phyloP scores from a whole-genome alignment of 2,888 invertebrate species.

The Neoaliturus tenellus region DNA sequence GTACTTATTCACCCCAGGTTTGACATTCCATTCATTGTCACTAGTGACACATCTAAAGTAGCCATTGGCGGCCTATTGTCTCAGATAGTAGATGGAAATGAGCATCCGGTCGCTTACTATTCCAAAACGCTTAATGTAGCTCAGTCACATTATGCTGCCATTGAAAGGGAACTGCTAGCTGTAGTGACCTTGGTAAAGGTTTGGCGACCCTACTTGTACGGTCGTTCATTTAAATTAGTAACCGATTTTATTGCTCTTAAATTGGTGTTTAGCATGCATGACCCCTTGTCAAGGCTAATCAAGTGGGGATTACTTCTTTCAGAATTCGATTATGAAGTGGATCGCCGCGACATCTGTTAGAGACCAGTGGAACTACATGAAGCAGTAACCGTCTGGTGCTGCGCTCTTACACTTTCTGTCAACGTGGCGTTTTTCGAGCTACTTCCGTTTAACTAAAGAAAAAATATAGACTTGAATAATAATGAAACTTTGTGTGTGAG shows the following conservation, averaged over 20 bases:
- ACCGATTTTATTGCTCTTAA: not conserved
- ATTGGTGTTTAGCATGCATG: not conserved
- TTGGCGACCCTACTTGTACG: not conserved
- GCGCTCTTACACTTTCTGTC: no score
- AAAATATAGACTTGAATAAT: no score
- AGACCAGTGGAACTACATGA: no score
- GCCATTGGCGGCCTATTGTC: slow-evolving; percentile 1
- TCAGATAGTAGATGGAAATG: not conserved
- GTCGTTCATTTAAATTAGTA: not conserved
- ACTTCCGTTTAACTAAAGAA: no score
- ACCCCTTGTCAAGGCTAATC: not conserved
- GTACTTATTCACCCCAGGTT: no score
- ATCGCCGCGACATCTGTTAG: no score
- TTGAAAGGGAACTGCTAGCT: not conserved
- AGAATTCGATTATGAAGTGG: not conserved
- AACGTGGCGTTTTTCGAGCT: no score
- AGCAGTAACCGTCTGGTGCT: no score
- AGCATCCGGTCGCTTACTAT: not conserved
- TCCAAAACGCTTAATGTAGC: not conserved
- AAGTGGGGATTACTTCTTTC: not conserved
- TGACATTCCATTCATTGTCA: not conserved
- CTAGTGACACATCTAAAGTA: slow-evolving; percentile 52
- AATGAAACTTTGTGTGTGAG: no score
- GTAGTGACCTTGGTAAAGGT: not conserved
- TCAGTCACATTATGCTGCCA: not conserved